phyloP scores from a whole-genome alignment of 1,140 invertebrate genomes.

The Tribolium castaneum region DNA sequence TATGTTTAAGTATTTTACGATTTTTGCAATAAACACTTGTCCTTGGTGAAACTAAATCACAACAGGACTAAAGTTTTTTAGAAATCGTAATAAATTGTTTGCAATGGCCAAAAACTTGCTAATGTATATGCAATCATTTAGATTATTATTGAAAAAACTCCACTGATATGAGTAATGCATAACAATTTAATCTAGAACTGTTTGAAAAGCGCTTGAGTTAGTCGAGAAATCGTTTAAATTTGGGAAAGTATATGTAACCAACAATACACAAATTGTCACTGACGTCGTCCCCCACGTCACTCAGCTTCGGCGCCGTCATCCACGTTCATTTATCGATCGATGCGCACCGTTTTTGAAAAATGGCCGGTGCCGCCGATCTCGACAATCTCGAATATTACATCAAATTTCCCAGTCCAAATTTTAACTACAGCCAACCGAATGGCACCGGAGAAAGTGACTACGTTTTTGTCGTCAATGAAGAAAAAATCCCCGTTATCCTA shows the following conservation, averaged over 20 bases:
- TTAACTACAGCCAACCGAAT: constrained; percentile 58
- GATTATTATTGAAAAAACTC: too few relatives aligned
- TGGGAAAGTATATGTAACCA: neutral
- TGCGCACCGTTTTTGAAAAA: constrained; percentile 45
- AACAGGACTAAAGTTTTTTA: too few relatives aligned
- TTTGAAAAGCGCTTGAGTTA: too few relatives aligned
- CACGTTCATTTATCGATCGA: neutral
- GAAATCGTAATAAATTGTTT: too few relatives aligned
- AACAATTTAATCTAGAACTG: too few relatives aligned
- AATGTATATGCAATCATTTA: too few relatives aligned
- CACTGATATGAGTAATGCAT: too few relatives aligned
- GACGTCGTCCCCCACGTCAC: neutral
- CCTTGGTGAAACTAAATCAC: too few relatives aligned
- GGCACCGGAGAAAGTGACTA: constrained; percentile 65
- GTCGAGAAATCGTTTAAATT: too few relatives aligned
- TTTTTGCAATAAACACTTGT: too few relatives aligned
- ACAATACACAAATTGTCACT: neutral
- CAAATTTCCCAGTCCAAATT: constrained; percentile 69
- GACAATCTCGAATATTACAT: constrained; percentile 74
- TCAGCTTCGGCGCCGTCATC: neutral
- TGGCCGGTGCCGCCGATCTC: constrained; percentile 51
- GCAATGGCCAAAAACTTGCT: too few relatives aligned
- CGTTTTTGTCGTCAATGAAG: constrained; percentile 70
- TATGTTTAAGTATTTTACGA: too few relatives aligned
- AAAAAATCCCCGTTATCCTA: constrained; percentile 77